These are phyloP conservation scores for Lophura nycthemera DNA, from an alignment of 2,113 vertebrate species.

Conservation along the genomic window DNA sequence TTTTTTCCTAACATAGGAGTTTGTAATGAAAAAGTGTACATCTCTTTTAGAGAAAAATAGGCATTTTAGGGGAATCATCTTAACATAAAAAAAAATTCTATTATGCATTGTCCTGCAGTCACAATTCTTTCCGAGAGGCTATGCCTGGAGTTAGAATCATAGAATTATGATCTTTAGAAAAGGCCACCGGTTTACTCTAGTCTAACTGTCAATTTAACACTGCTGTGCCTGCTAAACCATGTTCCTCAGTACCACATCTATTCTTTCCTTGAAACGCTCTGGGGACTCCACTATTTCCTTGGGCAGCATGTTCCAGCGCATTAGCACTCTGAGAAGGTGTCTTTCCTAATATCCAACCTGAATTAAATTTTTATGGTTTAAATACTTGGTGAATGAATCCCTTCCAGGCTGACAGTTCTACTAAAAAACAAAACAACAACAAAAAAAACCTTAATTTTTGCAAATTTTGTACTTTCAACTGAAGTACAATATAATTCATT, in stretches of 20 bases:
- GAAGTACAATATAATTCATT: neutral
- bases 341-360: too few species aligned
- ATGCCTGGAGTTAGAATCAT: neutral
- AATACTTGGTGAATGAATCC: neutral
- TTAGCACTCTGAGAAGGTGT: too few species aligned
- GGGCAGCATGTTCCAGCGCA: too few species aligned
- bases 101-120: neutral
- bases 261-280: too few species aligned
- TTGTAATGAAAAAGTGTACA: neutral
- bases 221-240: too few species aligned
- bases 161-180: too few species aligned
- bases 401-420: neutral
- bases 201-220: too few species aligned
- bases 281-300: too few species aligned
- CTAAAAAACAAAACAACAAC: neutral
- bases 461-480: neutral
- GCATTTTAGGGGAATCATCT: neutral
- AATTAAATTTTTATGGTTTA: neutral
- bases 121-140: accelerated
- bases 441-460: neutral
- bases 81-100: neutral
- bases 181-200: too few species aligned
- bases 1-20: neutral
- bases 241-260: too few species aligned
- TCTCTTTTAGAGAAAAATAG: neutral